Conservation (phyloP, 2,113 vertebrate species). For the Uropsilus gracilis region DNA sequence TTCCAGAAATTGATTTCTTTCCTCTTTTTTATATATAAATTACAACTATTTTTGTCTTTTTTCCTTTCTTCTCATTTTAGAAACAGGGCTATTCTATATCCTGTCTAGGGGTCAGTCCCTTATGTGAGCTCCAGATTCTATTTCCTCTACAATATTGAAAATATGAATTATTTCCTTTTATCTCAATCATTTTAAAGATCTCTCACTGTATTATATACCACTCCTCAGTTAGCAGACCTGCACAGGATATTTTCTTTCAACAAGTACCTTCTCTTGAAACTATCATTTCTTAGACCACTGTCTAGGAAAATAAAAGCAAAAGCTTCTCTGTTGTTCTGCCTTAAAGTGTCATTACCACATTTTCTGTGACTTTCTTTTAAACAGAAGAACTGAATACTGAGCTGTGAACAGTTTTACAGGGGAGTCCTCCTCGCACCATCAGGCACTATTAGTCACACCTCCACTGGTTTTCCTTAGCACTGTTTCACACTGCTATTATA, state of each 20-base stretch:
- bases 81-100: conserved; percentile 3
- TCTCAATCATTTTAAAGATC: background rate
- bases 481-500: background rate
- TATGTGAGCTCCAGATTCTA: background rate
- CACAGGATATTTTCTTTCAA: conserved; percentile 36
- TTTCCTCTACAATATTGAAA: conserved; percentile 21
- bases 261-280: conserved; percentile 10
- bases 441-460: background rate
- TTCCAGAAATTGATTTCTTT: conserved; percentile 34
- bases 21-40: conserved; percentile 38
- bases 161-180: conserved; percentile 10
- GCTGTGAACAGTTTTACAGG: background rate
- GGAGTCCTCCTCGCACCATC: background rate
- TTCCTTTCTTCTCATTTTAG: conserved; percentile 19
- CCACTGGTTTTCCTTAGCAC: background rate
- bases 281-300: conserved; percentile 1
- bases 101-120: background rate
- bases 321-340: background rate
- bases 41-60: conserved; percentile 1
- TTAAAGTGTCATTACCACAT: conserved; percentile 30
- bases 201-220: conserved; percentile 10
- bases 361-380: conserved; percentile 47
- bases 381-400: conserved; percentile 35
- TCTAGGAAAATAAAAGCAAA: conserved; percentile 55
- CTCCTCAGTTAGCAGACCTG: background rate